Base-by-base conservation (phyloP, 2,113 vertebrate genomes). In the Malurus cyaneus region DNA sequence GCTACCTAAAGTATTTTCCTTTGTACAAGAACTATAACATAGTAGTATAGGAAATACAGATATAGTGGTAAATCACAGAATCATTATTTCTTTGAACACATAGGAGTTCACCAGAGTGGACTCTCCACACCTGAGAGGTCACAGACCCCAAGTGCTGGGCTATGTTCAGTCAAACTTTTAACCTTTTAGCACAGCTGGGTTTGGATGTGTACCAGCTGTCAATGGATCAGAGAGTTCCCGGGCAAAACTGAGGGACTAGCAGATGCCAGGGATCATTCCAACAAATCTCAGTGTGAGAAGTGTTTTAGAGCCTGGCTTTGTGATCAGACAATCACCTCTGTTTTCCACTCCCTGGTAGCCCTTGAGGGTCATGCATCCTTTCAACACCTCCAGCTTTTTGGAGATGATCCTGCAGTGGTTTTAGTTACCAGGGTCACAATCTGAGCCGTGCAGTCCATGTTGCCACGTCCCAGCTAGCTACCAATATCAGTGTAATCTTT, bases 61-160 rank as follows among this genome's bases (percentile, higher is more conserved):
- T 28, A 6, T 11, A 46, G 5, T 28, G 5, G 9, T 39, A 76
- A 8, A 12, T 34, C 0, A 0, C 15, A 52, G 42, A 57, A 15
- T 46, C 42, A 21, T n/a, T 49, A 16, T 62, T 76, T 41, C 8
- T 80, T 83, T 41, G 15, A 57, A 36, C 12, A 24, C 23, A 10
- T 28, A 24, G 12, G 49, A 86, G 3, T 4, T 71, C 12, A 10
- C 34, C 32, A 12, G 10, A 59, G 29, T 19, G 20, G 23, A 18
- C 19, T 54, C 9, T 17, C 28, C 46, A 11, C 2, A 23, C 5
- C 25, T 50, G 32, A 44, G 19, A 28, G 4, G 2, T 12, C 4
- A 31, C 24, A 3, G 12, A 2, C 8, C 5, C 42, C 29, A n/a
- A 20, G 5, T 42, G 28, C 10, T 44, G 24, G 39, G 10, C 12